These are phyloP conservation scores for Apoda limacodes DNA, from an alignment of 2,888 invertebrate genomes.

Conservation along the genomic window DNA sequence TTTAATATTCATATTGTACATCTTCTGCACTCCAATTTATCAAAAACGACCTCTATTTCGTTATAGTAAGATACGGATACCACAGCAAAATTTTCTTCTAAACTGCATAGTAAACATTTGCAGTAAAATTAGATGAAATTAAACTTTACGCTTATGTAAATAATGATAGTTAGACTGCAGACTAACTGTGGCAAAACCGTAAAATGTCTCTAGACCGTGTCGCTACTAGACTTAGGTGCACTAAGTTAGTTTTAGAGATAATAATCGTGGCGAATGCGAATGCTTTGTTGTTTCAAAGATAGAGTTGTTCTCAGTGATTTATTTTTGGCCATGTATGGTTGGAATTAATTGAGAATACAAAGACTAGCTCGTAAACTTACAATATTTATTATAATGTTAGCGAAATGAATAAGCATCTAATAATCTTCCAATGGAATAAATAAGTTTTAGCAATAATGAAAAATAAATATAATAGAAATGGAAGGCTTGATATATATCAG, in stretches of 20 bases:
- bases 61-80: too few species aligned
- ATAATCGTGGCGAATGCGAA: constrained; percentile 64
- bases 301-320: constrained; percentile 64
- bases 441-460: too few species aligned
- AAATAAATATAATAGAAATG: too few species aligned
- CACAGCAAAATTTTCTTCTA: too few species aligned
- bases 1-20: constrained; percentile 47
- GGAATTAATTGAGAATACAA: constrained; percentile 44
- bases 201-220: constrained; percentile 64
- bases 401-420: too few species aligned
- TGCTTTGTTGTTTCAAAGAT: constrained; percentile 60
- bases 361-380: constrained; percentile 29
- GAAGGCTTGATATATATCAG: too few species aligned
- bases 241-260: constrained; percentile 67
- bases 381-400: too few species aligned
- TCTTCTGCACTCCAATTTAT: constrained; percentile 18
- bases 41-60: constrained; percentile 29
- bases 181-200: constrained; percentile 32
- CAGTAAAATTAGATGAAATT: too few species aligned
- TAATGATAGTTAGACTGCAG: constrained; percentile 26
- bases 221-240: constrained; percentile 67
- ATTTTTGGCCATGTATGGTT: constrained; percentile 59
- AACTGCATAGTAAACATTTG: too few species aligned
- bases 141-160: constrained; percentile 25
- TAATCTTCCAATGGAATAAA: too few species aligned